Evolutionary conservation across 1,140 invertebrate species (phyloP).

Genomic region (Leptopilina boulardi): DNA sequence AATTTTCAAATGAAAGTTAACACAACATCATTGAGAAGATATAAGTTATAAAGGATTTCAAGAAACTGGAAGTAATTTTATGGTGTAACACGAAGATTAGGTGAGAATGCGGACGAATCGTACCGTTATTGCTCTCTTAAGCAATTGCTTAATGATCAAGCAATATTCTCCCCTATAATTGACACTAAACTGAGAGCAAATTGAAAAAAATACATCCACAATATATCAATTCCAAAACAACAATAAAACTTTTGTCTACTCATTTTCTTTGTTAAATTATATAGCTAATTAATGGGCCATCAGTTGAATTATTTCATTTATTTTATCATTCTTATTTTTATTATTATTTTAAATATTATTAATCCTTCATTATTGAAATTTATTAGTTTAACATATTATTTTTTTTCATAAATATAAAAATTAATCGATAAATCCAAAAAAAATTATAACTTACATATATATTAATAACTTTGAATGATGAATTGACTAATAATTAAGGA

Average conservation of each 20-base stretch:
- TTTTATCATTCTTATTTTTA: not conserved
- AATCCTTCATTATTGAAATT: too few species aligned
- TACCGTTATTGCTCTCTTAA: conserved; percentile 41
- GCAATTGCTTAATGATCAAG: conserved; percentile 40
- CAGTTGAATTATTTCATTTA: not conserved
- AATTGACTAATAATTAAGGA: too few species aligned
- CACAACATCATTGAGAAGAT: not conserved
- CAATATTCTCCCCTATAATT: not conserved
- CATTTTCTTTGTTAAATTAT: not conserved
- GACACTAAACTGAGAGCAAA: conserved; percentile 1
- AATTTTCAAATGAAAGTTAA: conserved; percentile 6
- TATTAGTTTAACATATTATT: too few species aligned
- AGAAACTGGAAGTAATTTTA: conserved; percentile 14
- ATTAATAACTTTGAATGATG: too few species aligned
- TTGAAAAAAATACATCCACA: not conserved
- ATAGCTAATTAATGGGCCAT: not conserved
- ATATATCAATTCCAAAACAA: not conserved
- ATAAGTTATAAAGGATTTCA: not conserved
- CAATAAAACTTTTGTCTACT: not conserved
- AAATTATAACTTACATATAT: too few species aligned
- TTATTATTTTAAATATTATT: not conserved
- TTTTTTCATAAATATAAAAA: too few species aligned
- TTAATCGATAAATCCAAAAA: too few species aligned
- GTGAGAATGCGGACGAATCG: conserved; percentile 49
- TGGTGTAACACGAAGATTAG: conserved; percentile 37